Percentiles rank a stretch among this genome's conserved stretches.
Evolutionary conservation across 2,113 vertebrate genomes (phyloP).

Genomic region (Rhinopomastus cyanomelas): DNA sequence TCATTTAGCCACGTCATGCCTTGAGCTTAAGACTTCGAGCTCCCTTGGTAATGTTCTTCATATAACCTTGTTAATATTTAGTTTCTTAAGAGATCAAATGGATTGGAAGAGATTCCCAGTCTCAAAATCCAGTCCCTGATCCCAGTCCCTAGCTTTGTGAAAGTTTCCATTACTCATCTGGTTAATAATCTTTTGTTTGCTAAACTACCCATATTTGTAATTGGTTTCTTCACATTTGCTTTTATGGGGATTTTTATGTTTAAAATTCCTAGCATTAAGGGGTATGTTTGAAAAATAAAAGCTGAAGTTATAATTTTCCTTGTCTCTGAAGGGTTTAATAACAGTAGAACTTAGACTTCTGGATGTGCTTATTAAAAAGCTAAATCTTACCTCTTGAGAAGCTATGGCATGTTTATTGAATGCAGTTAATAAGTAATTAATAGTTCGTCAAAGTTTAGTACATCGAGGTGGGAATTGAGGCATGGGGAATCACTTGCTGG

Average conservation of each 20-base stretch:
- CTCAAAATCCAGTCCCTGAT: not conserved
- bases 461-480: not conserved
- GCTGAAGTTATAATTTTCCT: slow-evolving; percentile 7
- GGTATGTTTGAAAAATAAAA: not conserved
- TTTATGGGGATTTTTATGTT: not conserved
- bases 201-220: not conserved
- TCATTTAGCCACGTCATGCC: rapidly evolving
- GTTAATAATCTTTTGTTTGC: not conserved
- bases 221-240: not conserved
- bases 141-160: not conserved
- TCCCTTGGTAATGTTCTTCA: not conserved
- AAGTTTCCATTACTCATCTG: not conserved
- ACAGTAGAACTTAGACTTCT: not conserved
- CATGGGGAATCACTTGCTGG: not conserved
- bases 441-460: not conserved
- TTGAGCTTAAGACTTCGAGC: not conserved
- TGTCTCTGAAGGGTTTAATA: slow-evolving; percentile 18
- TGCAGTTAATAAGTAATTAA: slow-evolving; percentile 60
- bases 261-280: not conserved
- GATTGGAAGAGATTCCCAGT: not conserved
- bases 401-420: slow-evolving; percentile 43
- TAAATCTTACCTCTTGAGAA: slow-evolving; percentile 20
- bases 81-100: not conserved
- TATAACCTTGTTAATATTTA: not conserved
- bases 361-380: slow-evolving; percentile 51